phyloP scores from a whole-genome alignment of 2,113 vertebrate genomes.

The Ageneiosus marmoratus region DNA sequence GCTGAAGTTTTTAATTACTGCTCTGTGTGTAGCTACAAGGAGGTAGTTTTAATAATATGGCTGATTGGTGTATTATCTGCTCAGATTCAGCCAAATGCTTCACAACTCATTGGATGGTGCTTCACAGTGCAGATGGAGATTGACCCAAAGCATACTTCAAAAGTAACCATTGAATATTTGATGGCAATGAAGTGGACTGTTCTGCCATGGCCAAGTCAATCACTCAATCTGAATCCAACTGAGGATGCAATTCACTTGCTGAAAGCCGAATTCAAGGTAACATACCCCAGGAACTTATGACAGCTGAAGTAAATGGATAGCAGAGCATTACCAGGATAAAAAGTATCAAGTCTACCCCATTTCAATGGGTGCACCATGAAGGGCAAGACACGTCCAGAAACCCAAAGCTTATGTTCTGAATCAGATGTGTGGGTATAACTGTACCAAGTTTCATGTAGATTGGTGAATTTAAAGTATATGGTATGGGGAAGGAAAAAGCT shows the following conservation, averaged over 20 bases:
- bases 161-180: background rate
- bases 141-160: background rate
- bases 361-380: too few relatives aligned
- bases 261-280: background rate
- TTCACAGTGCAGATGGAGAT: background rate
- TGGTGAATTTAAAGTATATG: too few relatives aligned
- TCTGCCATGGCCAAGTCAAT: background rate
- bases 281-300: background rate
- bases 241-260: background rate
- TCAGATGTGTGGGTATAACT: too few relatives aligned
- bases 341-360: too few relatives aligned
- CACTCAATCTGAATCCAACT: background rate
- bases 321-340: background rate
- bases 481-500: too few relatives aligned
- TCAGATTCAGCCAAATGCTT: background rate
- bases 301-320: background rate
- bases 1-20: too few relatives aligned
- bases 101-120: background rate
- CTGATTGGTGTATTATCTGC: background rate
- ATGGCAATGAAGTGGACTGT: background rate
- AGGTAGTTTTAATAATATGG: too few relatives aligned
- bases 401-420: too few relatives aligned
- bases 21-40: too few relatives aligned
- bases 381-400: too few relatives aligned
- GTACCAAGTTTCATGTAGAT: too few relatives aligned